Evolutionary conservation across 2,888 invertebrate genomes (phyloP).

Genomic region (Monochamus alternatus): DNA sequence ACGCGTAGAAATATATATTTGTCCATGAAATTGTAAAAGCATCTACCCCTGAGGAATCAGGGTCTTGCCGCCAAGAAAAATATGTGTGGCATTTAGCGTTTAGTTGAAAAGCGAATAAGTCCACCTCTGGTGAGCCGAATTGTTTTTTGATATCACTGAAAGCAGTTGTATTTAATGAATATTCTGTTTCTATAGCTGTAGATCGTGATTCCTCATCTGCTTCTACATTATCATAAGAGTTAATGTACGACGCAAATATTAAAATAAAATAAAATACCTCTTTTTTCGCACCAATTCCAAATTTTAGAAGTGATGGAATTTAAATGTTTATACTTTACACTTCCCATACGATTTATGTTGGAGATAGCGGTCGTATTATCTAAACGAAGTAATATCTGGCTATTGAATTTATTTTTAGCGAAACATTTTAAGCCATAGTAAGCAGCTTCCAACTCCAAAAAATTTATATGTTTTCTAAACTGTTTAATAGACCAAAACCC

Average conservation of each 20-base stretch:
- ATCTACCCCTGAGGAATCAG: slow-evolving; percentile 48
- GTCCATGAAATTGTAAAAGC: slow-evolving; percentile 53
- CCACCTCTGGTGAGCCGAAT: slow-evolving; percentile 48
- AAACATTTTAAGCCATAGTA: slow-evolving; percentile 51
- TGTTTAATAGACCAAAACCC: slow-evolving; percentile 47
- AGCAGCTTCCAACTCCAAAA: slow-evolving; percentile 49
- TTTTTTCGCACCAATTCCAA: slow-evolving; percentile 49
- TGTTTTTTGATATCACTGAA: slow-evolving; percentile 33
- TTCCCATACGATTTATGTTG: slow-evolving; percentile 53
- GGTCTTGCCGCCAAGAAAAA: slow-evolving; percentile 54
- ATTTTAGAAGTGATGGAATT: slow-evolving; percentile 50
- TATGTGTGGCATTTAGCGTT: slow-evolving; percentile 55
- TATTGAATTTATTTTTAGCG: slow-evolving; percentile 35
- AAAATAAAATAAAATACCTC: too few relatives aligned
- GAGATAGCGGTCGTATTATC: slow-evolving; percentile 46
- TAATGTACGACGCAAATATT: slow-evolving; percentile 44
- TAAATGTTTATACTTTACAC: slow-evolving; percentile 47
- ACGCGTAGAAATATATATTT: slow-evolving; percentile 52
- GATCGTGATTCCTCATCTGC: slow-evolving; percentile 32
- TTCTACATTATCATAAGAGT: slow-evolving; percentile 37
- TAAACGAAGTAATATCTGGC: slow-evolving; percentile 45
- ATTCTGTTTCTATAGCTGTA: slow-evolving; percentile 17
- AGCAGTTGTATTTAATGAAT: not conserved
- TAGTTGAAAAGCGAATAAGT: slow-evolving; percentile 53
- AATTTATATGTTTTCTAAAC: slow-evolving; percentile 44